These are phyloP conservation scores for Leptoclinus maculatus DNA, from an alignment of 2,797 vertebrate genomes.

Conservation along the genomic window DNA sequence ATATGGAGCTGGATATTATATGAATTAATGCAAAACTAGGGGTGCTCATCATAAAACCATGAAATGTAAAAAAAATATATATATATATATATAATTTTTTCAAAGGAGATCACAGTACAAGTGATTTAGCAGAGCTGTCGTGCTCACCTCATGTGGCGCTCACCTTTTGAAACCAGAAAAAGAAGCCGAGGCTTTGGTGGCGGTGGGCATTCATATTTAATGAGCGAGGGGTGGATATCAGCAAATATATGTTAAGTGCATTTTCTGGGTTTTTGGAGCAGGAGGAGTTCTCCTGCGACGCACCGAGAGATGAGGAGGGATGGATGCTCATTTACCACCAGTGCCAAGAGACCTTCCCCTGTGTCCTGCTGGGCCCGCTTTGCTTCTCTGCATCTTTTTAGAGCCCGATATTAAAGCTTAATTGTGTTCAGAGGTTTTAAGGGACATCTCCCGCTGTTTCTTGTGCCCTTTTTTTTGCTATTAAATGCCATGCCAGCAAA, in stretches of 20 bases:
- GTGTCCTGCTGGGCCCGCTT: constrained; percentile 60
- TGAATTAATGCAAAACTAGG: background rate
- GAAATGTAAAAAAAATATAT: background rate
- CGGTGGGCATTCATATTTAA: constrained; percentile 72
- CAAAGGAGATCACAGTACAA: too few relatives aligned
- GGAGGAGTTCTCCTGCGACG: constrained; percentile 59
- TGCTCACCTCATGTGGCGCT: constrained; percentile 10
- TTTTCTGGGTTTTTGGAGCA: constrained; percentile 80
- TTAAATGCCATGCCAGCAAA: constrained; percentile 1
- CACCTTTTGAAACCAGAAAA: constrained; percentile 40
- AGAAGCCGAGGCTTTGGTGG: constrained; percentile 18
- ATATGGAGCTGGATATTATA: background rate
- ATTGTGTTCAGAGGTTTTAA: constrained; percentile 60
- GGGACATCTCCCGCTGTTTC: constrained; percentile 40
- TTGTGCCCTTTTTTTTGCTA: background rate
- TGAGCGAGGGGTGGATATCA: constrained; percentile 64
- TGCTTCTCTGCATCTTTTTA: constrained; percentile 66
- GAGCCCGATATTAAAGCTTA: constrained; percentile 65
- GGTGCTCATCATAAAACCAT: background rate
- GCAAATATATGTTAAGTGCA: constrained; percentile 73
- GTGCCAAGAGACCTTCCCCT: constrained; percentile 61
- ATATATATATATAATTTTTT: too few relatives aligned
- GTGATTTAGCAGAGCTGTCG: background rate
- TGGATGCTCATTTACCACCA: constrained; percentile 63
- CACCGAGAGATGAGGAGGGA: constrained; percentile 43